These are phyloP conservation scores for Antidorcas marsupialis DNA, from an alignment of 2,113 vertebrate genomes.

Conservation along the genomic window DNA sequence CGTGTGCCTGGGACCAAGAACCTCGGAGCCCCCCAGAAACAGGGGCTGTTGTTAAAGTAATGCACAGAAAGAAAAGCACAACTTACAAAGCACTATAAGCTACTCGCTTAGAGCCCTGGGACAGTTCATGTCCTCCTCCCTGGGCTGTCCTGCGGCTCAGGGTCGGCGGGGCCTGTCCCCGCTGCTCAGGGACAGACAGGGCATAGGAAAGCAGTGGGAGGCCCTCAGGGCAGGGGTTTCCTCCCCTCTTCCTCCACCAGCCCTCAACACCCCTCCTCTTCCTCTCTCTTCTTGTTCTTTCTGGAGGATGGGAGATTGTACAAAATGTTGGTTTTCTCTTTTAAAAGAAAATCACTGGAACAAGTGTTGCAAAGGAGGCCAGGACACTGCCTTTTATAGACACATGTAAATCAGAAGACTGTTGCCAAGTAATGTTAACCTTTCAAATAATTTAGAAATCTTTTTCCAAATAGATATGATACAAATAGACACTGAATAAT, in stretches of 20 bases:
- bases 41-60: not conserved
- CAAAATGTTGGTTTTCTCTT: not conserved
- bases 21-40: not conserved
- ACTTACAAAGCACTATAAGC: not conserved
- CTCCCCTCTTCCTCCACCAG: not conserved
- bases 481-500: not conserved
- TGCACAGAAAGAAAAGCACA: not conserved
- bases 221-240: not conserved
- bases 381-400: not conserved
- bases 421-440: not conserved
- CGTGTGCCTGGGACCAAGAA: not conserved
- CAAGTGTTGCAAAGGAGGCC: not conserved
- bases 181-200: fast-evolving
- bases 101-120: not conserved
- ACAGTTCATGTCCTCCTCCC: not conserved
- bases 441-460: not conserved
- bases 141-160: not conserved
- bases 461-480: not conserved
- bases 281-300: not conserved
- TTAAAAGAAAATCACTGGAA: constrained; percentile 27
- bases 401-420: not conserved
- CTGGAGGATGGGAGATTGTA: not conserved
- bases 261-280: not conserved
- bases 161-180: not conserved
- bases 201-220: fast-evolving